Percentiles rank a stretch among this genome's conserved stretches.
Conservation (phyloP, 2,888 invertebrate genomes). For the Dasysyrphus tricinctus region DNA sequence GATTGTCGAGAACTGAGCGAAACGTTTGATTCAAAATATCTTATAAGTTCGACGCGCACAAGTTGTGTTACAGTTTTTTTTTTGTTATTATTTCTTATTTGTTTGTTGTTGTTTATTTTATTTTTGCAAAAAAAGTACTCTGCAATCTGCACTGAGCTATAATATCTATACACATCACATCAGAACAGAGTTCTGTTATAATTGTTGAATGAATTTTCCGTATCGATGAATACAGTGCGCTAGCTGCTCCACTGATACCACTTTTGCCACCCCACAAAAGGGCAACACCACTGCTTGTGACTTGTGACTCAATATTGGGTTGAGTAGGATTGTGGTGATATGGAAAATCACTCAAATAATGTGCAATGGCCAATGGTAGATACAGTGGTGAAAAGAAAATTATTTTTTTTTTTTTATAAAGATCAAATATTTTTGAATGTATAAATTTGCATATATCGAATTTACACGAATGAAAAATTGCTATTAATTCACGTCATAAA, state of each 20-base stretch:
- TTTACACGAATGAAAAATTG: too few relatives aligned
- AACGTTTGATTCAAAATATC: constrained; percentile 61
- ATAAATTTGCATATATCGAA: too few relatives aligned
- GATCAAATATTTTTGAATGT: too few relatives aligned
- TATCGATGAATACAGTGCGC: not conserved
- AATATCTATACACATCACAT: too few relatives aligned
- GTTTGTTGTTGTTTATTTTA: not conserved
- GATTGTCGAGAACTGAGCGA: constrained; percentile 68
- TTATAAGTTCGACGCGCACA: constrained; percentile 69
- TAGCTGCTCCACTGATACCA: not conserved
- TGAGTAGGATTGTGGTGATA: constrained; percentile 4
- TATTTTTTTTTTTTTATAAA: not conserved
- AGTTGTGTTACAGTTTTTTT: constrained; percentile 29
- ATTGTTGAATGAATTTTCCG: not conserved
- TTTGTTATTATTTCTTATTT: not conserved
- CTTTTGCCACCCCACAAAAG: not conserved
- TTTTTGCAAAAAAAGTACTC: constrained; percentile 10
- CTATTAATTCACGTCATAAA: too few relatives aligned
- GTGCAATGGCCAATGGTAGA: not conserved
- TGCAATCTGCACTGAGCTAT: constrained; percentile 1
- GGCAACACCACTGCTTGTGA: not conserved
- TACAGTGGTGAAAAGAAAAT: constrained; percentile 8
- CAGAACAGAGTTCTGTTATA: not conserved
- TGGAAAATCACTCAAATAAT: not conserved
- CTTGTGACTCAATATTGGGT: not conserved